Evolutionary conservation across 2,113 vertebrate genomes (phyloP).

Genomic region (Peromyscus maniculatus): DNA sequence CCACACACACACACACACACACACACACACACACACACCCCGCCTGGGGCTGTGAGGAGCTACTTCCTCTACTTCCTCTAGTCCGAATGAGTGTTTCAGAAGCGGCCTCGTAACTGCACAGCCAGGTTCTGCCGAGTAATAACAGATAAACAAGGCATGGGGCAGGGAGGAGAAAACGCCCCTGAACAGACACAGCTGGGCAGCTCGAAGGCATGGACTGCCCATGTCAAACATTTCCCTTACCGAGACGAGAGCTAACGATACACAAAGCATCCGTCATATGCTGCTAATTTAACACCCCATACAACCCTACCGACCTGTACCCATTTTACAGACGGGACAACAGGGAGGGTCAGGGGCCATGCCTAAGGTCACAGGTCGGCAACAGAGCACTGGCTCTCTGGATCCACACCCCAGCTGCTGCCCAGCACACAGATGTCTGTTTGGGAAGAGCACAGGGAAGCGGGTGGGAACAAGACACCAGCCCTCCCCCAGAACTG

Average conservation of each 20-base stretch:
- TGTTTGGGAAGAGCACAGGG: not conserved
- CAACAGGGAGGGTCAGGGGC: not conserved
- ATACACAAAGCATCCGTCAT: not conserved
- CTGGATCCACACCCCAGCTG: not conserved
- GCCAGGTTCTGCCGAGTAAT: not conserved
- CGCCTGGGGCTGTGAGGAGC: not conserved
- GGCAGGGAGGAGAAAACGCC: no score
- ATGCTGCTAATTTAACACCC: not conserved
- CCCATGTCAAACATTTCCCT: not conserved
- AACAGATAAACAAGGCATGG: not conserved
- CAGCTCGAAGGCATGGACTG: not conserved
- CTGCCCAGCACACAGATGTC: not conserved
- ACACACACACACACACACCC: no score
- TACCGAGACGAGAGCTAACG: not conserved
- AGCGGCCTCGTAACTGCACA: not conserved
- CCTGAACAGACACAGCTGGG: not conserved
- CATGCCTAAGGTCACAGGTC: not conserved
- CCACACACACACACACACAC: no score
- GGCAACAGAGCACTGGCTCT: not conserved
- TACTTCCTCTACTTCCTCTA: not conserved
- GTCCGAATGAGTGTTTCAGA: slow-evolving; percentile 13
- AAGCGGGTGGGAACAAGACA: not conserved
- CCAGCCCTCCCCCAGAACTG: not conserved
- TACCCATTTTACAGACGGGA: not conserved
- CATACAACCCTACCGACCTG: not conserved